phyloP scores from a whole-genome alignment of 2,797 vertebrate species.

The Notolepis coatsorum region DNA sequence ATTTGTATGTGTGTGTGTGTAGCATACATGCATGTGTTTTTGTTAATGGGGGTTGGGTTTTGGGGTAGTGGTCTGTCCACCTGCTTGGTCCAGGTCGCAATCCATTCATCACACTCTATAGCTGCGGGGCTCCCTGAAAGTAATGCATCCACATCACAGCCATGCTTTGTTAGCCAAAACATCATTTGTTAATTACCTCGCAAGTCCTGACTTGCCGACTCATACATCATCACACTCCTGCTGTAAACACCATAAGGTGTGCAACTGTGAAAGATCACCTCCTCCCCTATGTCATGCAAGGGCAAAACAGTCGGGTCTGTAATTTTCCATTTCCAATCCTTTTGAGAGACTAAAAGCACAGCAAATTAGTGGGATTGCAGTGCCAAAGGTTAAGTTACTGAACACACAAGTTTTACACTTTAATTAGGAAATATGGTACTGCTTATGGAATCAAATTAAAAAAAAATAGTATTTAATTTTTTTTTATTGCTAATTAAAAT shows the following conservation, averaged over 20 bases:
- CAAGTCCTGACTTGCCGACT: constrained; percentile 54
- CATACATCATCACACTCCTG: constrained; percentile 71
- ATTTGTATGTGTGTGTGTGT: constrained; percentile 13
- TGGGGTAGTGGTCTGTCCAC: constrained; percentile 57
- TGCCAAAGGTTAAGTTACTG: too few relatives aligned
- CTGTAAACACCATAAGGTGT: constrained; percentile 76
- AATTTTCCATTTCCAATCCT: constrained; percentile 9
- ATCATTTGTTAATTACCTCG: constrained; percentile 82
- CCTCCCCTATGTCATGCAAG: constrained; percentile 55
- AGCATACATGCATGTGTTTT: constrained; percentile 2
- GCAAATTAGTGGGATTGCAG: background rate
- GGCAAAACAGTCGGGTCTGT: constrained; percentile 31
- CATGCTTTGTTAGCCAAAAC: constrained; percentile 72
- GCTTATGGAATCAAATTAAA: too few relatives aligned
- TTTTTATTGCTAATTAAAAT: too few relatives aligned
- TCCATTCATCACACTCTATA: constrained; percentile 77
- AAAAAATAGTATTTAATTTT: too few relatives aligned
- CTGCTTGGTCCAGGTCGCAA: constrained; percentile 63
- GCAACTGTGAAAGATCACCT: constrained; percentile 59
- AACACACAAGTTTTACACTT: too few relatives aligned
- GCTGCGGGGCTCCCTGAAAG: constrained; percentile 64
- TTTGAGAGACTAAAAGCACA: background rate
- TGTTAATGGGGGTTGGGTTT: background rate
- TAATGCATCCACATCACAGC: constrained; percentile 68
- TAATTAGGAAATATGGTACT: too few relatives aligned